Evolutionary conservation across 2,888 invertebrate genomes (phyloP).

Genomic region (Lasioglossum oenotherae): DNA sequence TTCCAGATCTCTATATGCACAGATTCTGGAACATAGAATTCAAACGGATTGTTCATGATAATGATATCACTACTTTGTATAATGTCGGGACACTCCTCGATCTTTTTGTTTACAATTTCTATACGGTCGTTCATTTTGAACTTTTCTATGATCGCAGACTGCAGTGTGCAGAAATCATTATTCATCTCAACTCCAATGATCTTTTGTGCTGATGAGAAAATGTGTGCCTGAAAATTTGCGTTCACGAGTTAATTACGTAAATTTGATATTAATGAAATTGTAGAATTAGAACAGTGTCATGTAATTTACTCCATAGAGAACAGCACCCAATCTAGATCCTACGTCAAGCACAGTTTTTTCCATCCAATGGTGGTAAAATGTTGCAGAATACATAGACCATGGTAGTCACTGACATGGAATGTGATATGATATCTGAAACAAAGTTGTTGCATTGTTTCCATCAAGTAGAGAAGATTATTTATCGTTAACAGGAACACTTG

Average conservation of each 20-base stretch:
- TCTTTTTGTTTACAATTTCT: conserved; percentile 86
- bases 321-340: conserved; percentile 89
- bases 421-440: conserved; percentile 87
- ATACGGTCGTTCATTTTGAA: conserved; percentile 86
- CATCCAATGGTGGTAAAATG: conserved; percentile 87
- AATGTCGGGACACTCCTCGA: conserved; percentile 86
- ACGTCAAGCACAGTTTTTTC: conserved; percentile 88
- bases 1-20: conserved; percentile 88
- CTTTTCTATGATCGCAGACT: conserved; percentile 86
- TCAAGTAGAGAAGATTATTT: neutral
- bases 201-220: conserved; percentile 86
- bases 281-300: neutral
- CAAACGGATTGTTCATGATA: conserved; percentile 89
- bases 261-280: neutral
- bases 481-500: neutral
- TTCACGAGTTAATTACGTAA: neutral
- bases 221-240: conserved; percentile 85
- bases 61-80: conserved; percentile 87
- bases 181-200: conserved; percentile 90
- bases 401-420: conserved; percentile 88
- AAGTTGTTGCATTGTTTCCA: conserved; percentile 10
- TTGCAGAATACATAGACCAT: conserved; percentile 88
- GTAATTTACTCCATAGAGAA: conserved; percentile 88
- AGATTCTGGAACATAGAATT: conserved; percentile 88
- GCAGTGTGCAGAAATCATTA: conserved; percentile 87